These are phyloP conservation scores for Cepaea nemoralis DNA, from an alignment of 1,140 invertebrate species.

Conservation along the genomic window DNA sequence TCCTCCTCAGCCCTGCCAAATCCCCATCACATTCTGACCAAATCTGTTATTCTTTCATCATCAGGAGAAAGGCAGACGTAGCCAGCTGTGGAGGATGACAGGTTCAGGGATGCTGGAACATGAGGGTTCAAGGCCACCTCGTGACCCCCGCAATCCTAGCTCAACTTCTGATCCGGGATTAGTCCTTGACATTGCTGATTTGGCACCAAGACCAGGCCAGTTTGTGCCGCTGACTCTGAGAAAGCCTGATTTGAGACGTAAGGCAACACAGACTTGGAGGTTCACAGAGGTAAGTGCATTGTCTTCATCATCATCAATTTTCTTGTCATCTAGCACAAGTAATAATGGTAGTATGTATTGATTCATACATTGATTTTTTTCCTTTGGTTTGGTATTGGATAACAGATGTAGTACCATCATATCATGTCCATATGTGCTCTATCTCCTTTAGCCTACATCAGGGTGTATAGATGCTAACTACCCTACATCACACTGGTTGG, in stretches of 20 bases:
- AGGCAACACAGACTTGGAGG: conserved; percentile 91
- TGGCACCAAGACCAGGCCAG: conserved; percentile 83
- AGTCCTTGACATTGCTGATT: conserved; percentile 85
- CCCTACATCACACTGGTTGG: no score
- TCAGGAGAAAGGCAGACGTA: conserved; percentile 84
- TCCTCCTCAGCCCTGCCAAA: no score
- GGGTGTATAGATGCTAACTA: no score
- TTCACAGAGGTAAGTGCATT: conserved; percentile 78
- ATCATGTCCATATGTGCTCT: no score
- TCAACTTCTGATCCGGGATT: conserved; percentile 46
- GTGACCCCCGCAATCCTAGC: conserved; percentile 70
- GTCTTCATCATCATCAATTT: no score
- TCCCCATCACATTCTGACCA: background rate
- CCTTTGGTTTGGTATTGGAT: no score
- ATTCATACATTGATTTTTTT: no score
- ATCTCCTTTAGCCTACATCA: no score
- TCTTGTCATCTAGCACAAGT: no score
- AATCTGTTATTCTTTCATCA: background rate
- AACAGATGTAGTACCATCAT: no score
- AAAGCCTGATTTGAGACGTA: conserved; percentile 84
- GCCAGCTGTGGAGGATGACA: conserved; percentile 96
- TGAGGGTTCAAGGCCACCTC: conserved; percentile 83
- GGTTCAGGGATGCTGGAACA: conserved; percentile 89
- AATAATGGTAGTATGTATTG: no score
- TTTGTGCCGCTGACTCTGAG: conserved; percentile 81